phyloP scores from a whole-genome alignment of 2,888 invertebrate species.

The Scaptomyza caliginosa region DNA sequence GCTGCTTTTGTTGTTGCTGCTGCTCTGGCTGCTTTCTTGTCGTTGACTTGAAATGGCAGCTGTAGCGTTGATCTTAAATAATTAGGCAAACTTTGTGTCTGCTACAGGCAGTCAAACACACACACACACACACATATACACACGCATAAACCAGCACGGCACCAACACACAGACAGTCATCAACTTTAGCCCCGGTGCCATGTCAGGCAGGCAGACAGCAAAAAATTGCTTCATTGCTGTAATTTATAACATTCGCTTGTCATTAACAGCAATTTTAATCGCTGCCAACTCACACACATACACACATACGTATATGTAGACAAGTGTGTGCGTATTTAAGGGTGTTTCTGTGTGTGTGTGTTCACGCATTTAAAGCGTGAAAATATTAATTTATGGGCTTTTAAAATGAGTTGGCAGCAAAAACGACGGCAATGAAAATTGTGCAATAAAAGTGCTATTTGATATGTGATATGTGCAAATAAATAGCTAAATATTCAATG shows the following conservation, averaged over 20 bases:
- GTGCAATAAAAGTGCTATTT: constrained; percentile 40
- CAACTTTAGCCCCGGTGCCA: constrained; percentile 41
- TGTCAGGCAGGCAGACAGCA: constrained; percentile 39
- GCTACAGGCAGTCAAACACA: constrained; percentile 54
- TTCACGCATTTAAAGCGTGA: constrained; percentile 70
- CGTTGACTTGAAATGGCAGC: constrained; percentile 67
- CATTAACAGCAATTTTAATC: constrained; percentile 79
- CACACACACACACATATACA: constrained; percentile 24
- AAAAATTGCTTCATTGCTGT: constrained; percentile 77
- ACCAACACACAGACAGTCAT: constrained; percentile 36
- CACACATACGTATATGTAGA: constrained; percentile 8
- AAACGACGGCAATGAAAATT: constrained; percentile 57
- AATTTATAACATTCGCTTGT: constrained; percentile 81
- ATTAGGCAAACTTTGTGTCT: constrained; percentile 74
- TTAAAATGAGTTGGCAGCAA: constrained; percentile 64
- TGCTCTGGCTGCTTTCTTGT: constrained; percentile 25
- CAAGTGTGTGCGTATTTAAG: constrained; percentile 22
- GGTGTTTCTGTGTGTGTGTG: constrained; percentile 26
- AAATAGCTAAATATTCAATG: constrained; percentile 46
- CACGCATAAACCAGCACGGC: no score
- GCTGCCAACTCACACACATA: constrained; percentile 45
- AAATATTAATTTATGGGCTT: constrained; percentile 74
- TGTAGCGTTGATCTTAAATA: constrained; percentile 74
- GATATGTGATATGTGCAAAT: constrained; percentile 41
- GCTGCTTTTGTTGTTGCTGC: neutral